Conservation (phyloP, 2,888 invertebrate species). For the Carcina quercana region DNA sequence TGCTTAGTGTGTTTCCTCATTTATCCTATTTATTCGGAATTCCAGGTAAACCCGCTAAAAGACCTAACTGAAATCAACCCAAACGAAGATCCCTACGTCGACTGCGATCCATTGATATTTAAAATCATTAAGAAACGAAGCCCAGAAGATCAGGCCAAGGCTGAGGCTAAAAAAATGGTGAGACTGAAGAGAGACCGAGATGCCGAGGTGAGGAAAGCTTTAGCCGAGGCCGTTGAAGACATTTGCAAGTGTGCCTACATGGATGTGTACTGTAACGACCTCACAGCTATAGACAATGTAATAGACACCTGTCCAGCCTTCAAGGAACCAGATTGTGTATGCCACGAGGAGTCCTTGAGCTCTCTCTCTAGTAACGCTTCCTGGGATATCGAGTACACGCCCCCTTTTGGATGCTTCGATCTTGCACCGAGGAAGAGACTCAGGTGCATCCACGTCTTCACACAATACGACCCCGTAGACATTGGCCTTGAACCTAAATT, state of each 20-base stretch:
- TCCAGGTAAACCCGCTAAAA: slow-evolving; percentile 77
- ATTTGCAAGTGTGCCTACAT: slow-evolving; percentile 69
- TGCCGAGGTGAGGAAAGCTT: slow-evolving; percentile 60
- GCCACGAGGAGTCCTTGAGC: slow-evolving; percentile 53
- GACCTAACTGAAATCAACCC: slow-evolving; percentile 70
- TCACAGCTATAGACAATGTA: slow-evolving; percentile 57
- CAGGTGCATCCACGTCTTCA: slow-evolving; percentile 72
- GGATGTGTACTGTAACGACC: slow-evolving; percentile 65
- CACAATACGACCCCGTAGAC: slow-evolving; percentile 76
- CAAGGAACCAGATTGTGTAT: slow-evolving; percentile 58
- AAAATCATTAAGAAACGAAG: slow-evolving; percentile 77
- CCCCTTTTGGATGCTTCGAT: slow-evolving; percentile 80
- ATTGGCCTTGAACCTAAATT: slow-evolving; percentile 46
- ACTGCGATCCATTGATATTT: slow-evolving; percentile 80
- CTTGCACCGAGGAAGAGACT: slow-evolving; percentile 66
- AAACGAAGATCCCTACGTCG: slow-evolving; percentile 79
- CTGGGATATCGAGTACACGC: slow-evolving; percentile 81
- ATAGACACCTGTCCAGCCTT: slow-evolving; percentile 62
- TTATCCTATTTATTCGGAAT: too few species aligned
- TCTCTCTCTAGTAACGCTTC: slow-evolving; percentile 75
- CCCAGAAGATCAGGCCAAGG: slow-evolving; percentile 68
- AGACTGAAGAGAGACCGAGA: slow-evolving; percentile 71
- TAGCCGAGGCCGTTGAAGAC: slow-evolving; percentile 61
- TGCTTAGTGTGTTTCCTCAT: too few species aligned
- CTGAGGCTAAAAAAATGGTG: slow-evolving; percentile 67